Conservation (phyloP, 2,113 vertebrate genomes). For the Mustela nigripes region DNA sequence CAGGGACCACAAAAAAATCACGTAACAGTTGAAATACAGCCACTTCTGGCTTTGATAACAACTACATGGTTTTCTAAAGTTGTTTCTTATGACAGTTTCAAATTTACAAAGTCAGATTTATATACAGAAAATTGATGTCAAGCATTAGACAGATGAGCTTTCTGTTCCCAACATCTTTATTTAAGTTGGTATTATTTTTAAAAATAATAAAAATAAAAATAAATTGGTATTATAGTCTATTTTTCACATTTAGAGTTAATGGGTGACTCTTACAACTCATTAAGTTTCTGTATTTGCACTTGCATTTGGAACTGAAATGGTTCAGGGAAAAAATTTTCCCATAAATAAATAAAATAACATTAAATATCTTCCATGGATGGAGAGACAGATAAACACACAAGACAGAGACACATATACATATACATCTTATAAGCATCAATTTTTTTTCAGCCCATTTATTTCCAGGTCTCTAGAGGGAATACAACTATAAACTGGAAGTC, state of each 20-base stretch:
- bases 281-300: background rate
- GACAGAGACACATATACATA: background rate
- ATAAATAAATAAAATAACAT: constrained; percentile 42
- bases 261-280: constrained; percentile 43
- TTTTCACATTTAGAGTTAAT: constrained; percentile 59
- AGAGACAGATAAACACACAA: background rate
- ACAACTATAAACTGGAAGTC: constrained; percentile 12
- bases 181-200: background rate
- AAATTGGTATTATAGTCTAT: background rate
- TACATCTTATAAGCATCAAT: background rate
- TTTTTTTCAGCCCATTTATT: constrained; percentile 58
- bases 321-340: constrained; percentile 22
- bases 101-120: constrained; percentile 15
- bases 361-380: background rate
- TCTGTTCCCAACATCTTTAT: constrained; percentile 30
- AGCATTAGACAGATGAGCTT: background rate
- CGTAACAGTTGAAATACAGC: constrained; percentile 12
- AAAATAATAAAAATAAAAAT: background rate
- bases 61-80: constrained; percentile 53
- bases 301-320: constrained; percentile 57
- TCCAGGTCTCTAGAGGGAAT: constrained; percentile 32
- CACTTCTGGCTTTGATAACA: constrained; percentile 48
- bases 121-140: background rate
- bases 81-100: background rate
- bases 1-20: constrained; percentile 21